Evolutionary conservation across 2,888 invertebrate species (phyloP), one percentile per base, ranked within the genome.

Genomic region (Prosapia bicincta): DNA sequence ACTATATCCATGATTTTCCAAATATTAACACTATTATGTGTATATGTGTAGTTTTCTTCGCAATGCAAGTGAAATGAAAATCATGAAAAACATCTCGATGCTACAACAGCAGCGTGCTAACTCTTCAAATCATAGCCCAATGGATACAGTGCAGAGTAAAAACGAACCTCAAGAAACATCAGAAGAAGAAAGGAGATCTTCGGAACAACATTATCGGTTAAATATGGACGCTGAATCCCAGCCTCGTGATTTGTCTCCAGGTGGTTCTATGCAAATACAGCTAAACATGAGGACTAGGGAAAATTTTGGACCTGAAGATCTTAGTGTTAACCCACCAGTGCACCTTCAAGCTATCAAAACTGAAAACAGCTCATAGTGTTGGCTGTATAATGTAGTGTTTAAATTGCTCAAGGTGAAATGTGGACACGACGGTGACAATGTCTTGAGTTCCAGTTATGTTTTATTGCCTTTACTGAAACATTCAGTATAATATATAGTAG

Each of bases 41-140:
- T n/a, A n/a, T n/a, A n/a, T 79, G 83, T 85, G 9, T 86, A 95
- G 95, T 85, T 97, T 98, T 85, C 88, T 98, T 81, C 90, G 97
- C 80, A 96, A 97, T 85, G 97, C 97, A 72, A 93, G 94, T 54
- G 97, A 96, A 86, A 88, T 98, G 82, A 97, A 97, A 83, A 96
- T 94, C 85, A 97, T 97, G 80, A 96, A 96, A 85, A 96, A 96
- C 84, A 96, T 96, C 82, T 96, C 96, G 9, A 86, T 96, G 78
- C 86, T 97, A 80, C 88, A 96, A 70, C 95, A 96, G 84, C 93
- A 92, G 85, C 38, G 38, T 6, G 38, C 38, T 15, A 38, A 38
- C 13, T 13, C 38, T 13, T 38, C 38, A 13, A 38, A 10, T 13
- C 13, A 2, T 15, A 2, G 13, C 2, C 7, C 13, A 2, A 6